Percentiles rank a stretch among this genome's conserved stretches.
Evolutionary conservation across 2,113 vertebrate genomes (phyloP).

Genomic region (Ceyx melanurus): DNA sequence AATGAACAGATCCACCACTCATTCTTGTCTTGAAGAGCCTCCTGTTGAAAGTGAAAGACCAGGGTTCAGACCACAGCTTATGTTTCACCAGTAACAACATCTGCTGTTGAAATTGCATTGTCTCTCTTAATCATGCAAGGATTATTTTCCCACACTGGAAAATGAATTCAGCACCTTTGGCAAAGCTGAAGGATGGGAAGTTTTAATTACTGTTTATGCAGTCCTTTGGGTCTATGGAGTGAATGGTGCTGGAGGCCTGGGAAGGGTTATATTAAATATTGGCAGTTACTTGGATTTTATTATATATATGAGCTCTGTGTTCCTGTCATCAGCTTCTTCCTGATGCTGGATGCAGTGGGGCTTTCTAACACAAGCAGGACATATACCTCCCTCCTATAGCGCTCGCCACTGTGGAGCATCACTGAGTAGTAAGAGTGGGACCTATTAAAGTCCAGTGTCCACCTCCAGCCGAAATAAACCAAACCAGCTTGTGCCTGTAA

Average conservation of each 20-base stretch:
- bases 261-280: background rate
- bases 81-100: background rate
- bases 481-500: background rate
- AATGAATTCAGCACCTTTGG: background rate
- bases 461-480: background rate
- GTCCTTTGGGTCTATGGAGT: background rate
- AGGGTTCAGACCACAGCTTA: background rate
- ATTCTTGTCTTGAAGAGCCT: background rate
- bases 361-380: background rate
- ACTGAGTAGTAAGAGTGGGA: background rate
- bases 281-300: background rate
- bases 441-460: background rate
- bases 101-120: background rate
- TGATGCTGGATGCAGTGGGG: background rate
- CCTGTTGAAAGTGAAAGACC: background rate
- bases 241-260: conserved; percentile 7
- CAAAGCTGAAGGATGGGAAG: background rate
- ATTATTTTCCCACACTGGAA: conserved; percentile 38
- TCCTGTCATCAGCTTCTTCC: background rate
- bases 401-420: background rate
- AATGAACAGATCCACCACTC: background rate
- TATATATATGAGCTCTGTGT: background rate
- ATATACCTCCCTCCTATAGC: background rate
- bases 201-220: conserved; percentile 36
- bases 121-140: background rate